A percentile compares a stretch with the other conserved stretches of the same genome.
These are phyloP conservation scores for Bombus vancouverensis DNA, from an alignment of 1,140 invertebrate genomes.

Conservation along the genomic window DNA sequence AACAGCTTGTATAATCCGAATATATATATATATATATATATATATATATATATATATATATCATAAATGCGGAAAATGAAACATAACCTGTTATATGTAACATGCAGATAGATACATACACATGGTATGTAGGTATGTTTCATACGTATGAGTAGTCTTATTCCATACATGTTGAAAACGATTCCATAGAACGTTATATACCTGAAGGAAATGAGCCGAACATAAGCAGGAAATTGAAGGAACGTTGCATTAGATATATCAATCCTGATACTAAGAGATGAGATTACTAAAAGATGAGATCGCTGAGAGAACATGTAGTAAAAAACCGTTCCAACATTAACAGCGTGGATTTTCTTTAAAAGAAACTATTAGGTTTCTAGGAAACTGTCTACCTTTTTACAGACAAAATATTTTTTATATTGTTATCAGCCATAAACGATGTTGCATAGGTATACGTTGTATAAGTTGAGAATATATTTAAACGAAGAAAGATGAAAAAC, in stretches of 20 bases:
- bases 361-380: neutral
- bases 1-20: no score
- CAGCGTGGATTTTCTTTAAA: neutral
- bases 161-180: neutral
- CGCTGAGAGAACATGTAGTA: no score
- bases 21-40: no score
- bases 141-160: no score
- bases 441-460: neutral
- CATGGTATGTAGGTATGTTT: neutral
- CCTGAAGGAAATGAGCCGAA: neutral
- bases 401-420: neutral
- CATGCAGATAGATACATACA: neutral
- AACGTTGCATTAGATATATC: neutral
- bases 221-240: neutral
- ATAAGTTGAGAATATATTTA: neutral
- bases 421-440: neutral
- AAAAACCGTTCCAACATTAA: neutral
- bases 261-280: no score
- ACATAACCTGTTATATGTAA: no score
- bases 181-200: neutral
- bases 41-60: no score
- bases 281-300: no score
- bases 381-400: neutral
- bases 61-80: no score
- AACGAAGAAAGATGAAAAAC: no score